These are phyloP conservation scores for Toxonevra muliebris DNA, from an alignment of 2,888 invertebrate species.

Conservation along the genomic window DNA sequence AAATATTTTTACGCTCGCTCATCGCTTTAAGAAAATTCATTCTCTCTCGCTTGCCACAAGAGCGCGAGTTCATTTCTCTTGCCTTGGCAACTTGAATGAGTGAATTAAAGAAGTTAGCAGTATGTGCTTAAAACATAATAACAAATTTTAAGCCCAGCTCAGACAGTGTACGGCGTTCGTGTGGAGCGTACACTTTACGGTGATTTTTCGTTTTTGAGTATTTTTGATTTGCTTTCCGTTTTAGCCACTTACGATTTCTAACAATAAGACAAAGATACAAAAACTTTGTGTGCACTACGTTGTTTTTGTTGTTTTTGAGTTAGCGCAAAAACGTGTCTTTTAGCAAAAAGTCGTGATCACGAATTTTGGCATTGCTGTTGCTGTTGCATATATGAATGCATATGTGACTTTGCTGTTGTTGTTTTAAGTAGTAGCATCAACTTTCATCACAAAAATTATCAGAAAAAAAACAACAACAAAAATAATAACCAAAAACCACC, in stretches of 20 bases:
- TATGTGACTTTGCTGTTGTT: too few relatives aligned
- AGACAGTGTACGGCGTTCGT: conserved; percentile 54
- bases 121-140: conserved; percentile 28
- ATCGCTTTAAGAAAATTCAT: not conserved
- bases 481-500: not conserved
- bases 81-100: not conserved
- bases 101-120: not conserved
- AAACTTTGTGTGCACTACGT: too few relatives aligned
- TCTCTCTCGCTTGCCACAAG: conserved; percentile 8
- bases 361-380: conserved; percentile 3
- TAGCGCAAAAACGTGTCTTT: conserved; percentile 24
- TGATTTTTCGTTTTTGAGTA: not conserved
- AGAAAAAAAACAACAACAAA: not conserved
- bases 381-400: too few relatives aligned
- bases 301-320: not conserved
- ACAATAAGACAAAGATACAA: too few relatives aligned
- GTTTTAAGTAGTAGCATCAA: conserved; percentile 8
- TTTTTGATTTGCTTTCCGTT: not conserved
- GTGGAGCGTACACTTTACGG: conserved; percentile 48
- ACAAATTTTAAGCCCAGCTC: conserved; percentile 45
- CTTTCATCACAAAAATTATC: conserved; percentile 12
- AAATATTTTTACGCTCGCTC: not conserved
- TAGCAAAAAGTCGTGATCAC: conserved; percentile 22
- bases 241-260: too few relatives aligned
- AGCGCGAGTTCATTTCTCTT: conserved; percentile 4